Evolutionary conservation across 2,888 invertebrate species (phyloP).

Genomic region (Eristalis tenax): DNA sequence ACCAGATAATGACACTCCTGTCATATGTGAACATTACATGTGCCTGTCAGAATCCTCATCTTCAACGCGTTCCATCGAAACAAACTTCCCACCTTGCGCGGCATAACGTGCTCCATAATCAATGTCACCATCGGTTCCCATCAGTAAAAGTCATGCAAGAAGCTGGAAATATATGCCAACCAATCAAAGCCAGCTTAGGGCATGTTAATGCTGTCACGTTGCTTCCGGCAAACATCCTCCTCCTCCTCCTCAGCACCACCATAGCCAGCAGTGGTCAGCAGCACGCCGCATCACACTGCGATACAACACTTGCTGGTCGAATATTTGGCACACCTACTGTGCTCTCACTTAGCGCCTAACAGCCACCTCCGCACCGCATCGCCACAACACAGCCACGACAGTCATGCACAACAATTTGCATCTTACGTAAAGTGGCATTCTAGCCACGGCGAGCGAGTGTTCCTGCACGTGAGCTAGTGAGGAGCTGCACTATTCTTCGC

Average conservation of each 20-base stretch:
- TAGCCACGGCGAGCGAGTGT: constrained; percentile 21
- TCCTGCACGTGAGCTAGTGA: constrained; percentile 37
- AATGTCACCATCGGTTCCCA: not conserved
- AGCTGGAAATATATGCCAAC: not conserved
- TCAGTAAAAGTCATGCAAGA: not conserved
- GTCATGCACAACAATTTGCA: constrained; percentile 22
- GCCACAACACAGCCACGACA: not conserved
- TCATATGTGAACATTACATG: no score
- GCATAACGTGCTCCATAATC: not conserved
- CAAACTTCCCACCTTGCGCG: not conserved
- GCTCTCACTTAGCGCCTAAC: not conserved
- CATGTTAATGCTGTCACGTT: not conserved
- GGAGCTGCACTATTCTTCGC: not conserved
- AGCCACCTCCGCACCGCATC: not conserved
- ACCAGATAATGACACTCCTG: no score
- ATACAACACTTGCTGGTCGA: not conserved
- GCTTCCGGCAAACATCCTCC: not conserved
- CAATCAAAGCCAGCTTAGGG: not conserved
- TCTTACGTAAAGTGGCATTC: constrained; percentile 46
- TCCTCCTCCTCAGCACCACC: no score
- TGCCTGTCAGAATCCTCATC: no score
- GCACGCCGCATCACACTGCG: not conserved
- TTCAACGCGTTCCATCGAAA: no score
- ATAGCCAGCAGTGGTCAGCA: not conserved
- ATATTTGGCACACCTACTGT: constrained; percentile 1